Evolutionary conservation across 1,140 invertebrate species (phyloP).

Genomic region (Drosophila bipectinata): DNA sequence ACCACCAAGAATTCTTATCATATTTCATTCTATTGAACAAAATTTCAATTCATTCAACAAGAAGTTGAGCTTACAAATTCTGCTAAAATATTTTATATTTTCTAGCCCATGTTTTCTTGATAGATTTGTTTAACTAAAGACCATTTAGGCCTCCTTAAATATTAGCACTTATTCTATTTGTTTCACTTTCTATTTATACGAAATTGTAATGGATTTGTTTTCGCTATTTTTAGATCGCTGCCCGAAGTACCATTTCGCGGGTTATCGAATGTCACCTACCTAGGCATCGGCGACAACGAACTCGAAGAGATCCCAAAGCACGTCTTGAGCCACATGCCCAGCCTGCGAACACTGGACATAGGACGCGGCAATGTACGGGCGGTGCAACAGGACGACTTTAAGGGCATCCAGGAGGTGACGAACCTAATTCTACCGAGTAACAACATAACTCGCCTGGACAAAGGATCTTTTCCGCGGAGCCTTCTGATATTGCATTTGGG

Average conservation of each 20-base stretch:
- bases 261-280: slow-evolving; percentile 88
- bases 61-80: neutral
- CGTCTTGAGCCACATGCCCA: slow-evolving; percentile 88
- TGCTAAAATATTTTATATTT: too few relatives aligned
- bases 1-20: neutral
- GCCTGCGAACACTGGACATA: slow-evolving; percentile 89
- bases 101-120: too few relatives aligned
- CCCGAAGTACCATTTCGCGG: slow-evolving; percentile 89
- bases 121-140: too few relatives aligned
- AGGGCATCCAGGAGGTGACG: slow-evolving; percentile 88
- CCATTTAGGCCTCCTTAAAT: neutral
- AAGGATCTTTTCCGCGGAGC: slow-evolving; percentile 87
- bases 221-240: slow-evolving; percentile 85
- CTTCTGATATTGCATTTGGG: slow-evolving; percentile 89
- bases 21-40: neutral
- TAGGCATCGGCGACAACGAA: slow-evolving; percentile 90
- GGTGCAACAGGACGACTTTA: slow-evolving; percentile 87
- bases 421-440: slow-evolving; percentile 89
- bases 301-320: slow-evolving; percentile 88
- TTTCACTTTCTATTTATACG: slow-evolving; percentile 34
- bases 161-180: neutral
- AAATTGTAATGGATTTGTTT: slow-evolving; percentile 50
- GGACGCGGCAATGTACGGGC: slow-evolving; percentile 88
- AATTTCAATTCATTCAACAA: neutral
- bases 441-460: slow-evolving; percentile 88